These are phyloP conservation scores for Mionectes olivaceus DNA, from an alignment of 2,797 vertebrate genomes.

Conservation along the genomic window DNA sequence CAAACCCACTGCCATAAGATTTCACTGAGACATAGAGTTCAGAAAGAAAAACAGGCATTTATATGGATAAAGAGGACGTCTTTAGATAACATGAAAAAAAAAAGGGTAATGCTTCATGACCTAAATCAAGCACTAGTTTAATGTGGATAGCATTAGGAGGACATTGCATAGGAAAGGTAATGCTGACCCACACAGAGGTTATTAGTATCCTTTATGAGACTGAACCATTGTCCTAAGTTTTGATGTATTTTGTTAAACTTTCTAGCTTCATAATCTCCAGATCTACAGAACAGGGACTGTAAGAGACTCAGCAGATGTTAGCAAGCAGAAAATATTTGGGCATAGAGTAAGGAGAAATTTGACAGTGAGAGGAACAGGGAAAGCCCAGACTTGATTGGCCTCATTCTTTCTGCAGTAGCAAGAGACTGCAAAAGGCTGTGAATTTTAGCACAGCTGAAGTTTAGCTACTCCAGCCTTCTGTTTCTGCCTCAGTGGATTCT, in stretches of 20 bases:
- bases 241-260: background rate
- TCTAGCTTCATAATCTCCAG: background rate
- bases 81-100: conserved; percentile 6
- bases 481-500: conserved; percentile 46
- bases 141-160: background rate
- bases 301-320: background rate
- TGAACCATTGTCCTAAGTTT: background rate
- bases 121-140: background rate
- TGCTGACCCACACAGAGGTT: background rate
- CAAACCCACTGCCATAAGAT: background rate
- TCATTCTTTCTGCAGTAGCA: background rate
- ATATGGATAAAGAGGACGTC: conserved; percentile 23
- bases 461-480: background rate
- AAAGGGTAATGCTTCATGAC: background rate
- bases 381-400: background rate
- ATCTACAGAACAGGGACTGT: background rate
- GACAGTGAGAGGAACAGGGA: background rate
- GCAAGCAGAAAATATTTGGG: background rate
- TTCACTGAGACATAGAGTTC: conserved; percentile 2
- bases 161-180: background rate
- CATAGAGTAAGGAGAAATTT: background rate
- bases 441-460: conserved; percentile 16
- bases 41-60: conserved; percentile 45
- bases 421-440: background rate
- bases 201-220: background rate